Evolutionary conservation across 2,797 vertebrate genomes (phyloP).

Genomic region (Sus cebifrons): DNA sequence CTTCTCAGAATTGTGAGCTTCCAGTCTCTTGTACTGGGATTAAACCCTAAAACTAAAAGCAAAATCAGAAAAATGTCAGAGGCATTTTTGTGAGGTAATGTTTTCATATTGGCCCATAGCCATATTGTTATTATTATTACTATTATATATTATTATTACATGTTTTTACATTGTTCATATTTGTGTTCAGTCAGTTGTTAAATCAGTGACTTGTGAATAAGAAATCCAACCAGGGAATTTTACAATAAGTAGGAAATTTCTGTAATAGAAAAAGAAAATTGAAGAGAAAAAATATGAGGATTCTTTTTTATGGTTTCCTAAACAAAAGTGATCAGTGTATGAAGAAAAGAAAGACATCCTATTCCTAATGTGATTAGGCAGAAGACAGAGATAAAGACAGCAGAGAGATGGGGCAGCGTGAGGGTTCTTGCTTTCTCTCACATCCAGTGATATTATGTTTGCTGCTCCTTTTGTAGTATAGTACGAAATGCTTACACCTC

Average conservation of each 20-base stretch:
- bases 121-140: not conserved
- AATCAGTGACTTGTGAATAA: not conserved
- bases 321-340: not conserved
- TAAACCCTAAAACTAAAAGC: conserved; percentile 37
- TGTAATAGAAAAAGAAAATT: conserved; percentile 2
- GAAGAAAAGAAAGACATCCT: not conserved
- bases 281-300: conserved; percentile 8
- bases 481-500: not conserved
- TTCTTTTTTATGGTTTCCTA: not conserved
- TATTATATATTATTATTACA: not conserved
- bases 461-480: not conserved
- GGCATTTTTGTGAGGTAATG: not conserved
- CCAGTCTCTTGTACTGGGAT: not conserved
- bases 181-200: not conserved
- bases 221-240: not conserved
- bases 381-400: not conserved
- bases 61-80: conserved; percentile 18
- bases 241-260: not conserved
- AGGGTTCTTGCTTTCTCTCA: no score
- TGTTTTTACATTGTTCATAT: not conserved
- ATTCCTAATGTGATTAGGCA: not conserved
- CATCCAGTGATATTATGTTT: not conserved
- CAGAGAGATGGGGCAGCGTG: not conserved
- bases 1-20: not conserved
- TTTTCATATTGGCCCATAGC: not conserved